Evolutionary conservation across 2,888 invertebrate species (phyloP).

Genomic region (Graphium colonna): DNA sequence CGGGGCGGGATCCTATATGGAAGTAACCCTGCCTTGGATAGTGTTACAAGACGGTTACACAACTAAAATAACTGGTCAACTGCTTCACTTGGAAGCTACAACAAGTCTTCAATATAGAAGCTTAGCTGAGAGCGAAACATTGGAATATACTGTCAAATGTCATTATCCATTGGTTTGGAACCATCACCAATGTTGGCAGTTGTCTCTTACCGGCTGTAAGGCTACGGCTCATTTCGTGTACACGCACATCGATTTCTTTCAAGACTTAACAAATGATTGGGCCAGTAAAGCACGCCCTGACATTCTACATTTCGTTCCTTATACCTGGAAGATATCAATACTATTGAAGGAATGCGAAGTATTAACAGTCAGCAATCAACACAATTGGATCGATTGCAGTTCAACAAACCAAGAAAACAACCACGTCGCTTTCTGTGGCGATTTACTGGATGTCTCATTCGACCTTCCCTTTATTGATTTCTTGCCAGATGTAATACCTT

Average conservation of each 20-base stretch:
- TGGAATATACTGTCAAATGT: conserved; percentile 93
- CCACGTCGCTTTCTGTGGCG: conserved; percentile 96
- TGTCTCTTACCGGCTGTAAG: conserved; percentile 95
- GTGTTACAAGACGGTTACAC: conserved; percentile 92
- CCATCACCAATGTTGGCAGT: conserved; percentile 96
- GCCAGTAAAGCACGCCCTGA: conserved; percentile 95
- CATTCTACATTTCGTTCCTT: conserved; percentile 96
- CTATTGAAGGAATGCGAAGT: conserved; percentile 97
- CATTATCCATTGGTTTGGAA: conserved; percentile 98
- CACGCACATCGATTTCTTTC: conserved; percentile 97
- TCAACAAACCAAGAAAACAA: conserved; percentile 97
- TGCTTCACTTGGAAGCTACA: conserved; percentile 96
- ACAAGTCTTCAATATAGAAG: conserved; percentile 97
- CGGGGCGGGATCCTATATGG: conserved; percentile 96
- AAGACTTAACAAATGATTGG: conserved; percentile 98
- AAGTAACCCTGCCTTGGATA: conserved; percentile 97
- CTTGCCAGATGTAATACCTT: conserved; percentile 91
- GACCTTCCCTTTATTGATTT: conserved; percentile 97
- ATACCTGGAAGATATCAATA: conserved; percentile 96
- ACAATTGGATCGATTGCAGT: conserved; percentile 99
- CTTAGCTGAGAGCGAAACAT: conserved; percentile 95
- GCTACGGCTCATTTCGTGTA: conserved; percentile 95
- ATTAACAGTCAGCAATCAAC: conserved; percentile 95
- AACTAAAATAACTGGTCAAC: conserved; percentile 94
- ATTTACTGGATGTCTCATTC: conserved; percentile 94